Conservation (phyloP, 2,888 invertebrate genomes). For the Zhengitettix transpicula region DNA sequence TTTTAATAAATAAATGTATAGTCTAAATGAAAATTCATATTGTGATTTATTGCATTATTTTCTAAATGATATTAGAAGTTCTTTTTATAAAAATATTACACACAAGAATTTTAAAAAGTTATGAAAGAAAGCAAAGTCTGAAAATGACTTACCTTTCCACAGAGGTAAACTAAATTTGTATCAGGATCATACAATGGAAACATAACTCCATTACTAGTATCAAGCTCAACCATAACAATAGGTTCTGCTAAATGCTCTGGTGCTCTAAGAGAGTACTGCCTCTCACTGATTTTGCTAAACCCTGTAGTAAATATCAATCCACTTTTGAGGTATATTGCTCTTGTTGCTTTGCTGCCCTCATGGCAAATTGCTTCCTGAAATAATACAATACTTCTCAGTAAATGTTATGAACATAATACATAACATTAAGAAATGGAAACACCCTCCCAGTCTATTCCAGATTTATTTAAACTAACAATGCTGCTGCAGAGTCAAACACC, state of each 20-base stretch:
- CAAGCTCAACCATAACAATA: constrained; percentile 82
- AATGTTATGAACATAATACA: no score
- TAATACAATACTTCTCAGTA: no score
- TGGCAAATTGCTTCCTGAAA: constrained; percentile 65
- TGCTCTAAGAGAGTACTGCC: constrained; percentile 89
- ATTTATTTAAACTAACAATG: no score
- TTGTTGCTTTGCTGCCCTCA: constrained; percentile 82
- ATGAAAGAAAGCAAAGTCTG: no score
- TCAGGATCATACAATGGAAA: constrained; percentile 94
- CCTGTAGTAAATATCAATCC: constrained; percentile 89
- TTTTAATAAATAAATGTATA: no score
- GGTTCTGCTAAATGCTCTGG: constrained; percentile 76
- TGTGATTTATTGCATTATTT: no score
- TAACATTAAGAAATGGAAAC: no score
- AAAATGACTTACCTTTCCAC: constrained; percentile 55
- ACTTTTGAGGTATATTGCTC: constrained; percentile 79
- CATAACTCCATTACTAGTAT: constrained; percentile 92
- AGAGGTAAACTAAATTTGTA: constrained; percentile 83
- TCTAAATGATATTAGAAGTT: no score
- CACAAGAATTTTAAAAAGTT: background rate
- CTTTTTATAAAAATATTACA: no score
- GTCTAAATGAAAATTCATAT: no score
- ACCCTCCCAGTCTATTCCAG: no score
- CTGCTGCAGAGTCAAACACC: no score
- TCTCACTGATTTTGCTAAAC: constrained; percentile 94